Evolutionary conservation across 2,113 vertebrate species (phyloP).

Genomic region (Pelecanoides urinatrix): DNA sequence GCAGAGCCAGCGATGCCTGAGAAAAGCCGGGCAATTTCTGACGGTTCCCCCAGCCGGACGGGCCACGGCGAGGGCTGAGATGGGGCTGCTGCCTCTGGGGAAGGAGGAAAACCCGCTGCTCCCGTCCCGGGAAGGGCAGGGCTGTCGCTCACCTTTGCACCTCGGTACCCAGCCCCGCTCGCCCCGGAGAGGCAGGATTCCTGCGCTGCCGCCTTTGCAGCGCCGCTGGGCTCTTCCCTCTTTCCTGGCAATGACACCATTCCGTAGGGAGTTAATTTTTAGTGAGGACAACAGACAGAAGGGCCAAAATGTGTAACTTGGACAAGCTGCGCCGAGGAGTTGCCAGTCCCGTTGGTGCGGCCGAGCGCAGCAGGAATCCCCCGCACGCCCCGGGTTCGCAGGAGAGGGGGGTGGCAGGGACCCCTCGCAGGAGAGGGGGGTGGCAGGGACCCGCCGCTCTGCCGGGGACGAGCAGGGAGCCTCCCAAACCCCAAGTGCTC

Average conservation of each 20-base stretch:
- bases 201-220: not conserved
- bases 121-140: not conserved
- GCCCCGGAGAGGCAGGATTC: not conserved
- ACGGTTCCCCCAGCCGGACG: not conserved
- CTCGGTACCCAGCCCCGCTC: not conserved
- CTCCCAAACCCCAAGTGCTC: not conserved
- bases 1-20: not conserved
- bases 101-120: not conserved
- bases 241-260: not conserved
- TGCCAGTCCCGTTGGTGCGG: not conserved
- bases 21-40: not conserved
- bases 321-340: not conserved
- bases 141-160: too few species aligned
- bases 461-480: not conserved
- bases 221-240: not conserved
- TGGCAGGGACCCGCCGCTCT: not conserved
- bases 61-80: not conserved
- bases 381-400: not conserved
- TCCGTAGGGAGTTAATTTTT: conserved; percentile 22
- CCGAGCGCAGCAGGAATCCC: not conserved
- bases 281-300: conserved; percentile 15
- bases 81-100: not conserved
- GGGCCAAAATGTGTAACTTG: not conserved
- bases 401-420: not conserved
- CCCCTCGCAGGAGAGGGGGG: not conserved